Evolutionary conservation across 2,113 vertebrate species (phyloP).

Genomic region (Theropithecus gelada): DNA sequence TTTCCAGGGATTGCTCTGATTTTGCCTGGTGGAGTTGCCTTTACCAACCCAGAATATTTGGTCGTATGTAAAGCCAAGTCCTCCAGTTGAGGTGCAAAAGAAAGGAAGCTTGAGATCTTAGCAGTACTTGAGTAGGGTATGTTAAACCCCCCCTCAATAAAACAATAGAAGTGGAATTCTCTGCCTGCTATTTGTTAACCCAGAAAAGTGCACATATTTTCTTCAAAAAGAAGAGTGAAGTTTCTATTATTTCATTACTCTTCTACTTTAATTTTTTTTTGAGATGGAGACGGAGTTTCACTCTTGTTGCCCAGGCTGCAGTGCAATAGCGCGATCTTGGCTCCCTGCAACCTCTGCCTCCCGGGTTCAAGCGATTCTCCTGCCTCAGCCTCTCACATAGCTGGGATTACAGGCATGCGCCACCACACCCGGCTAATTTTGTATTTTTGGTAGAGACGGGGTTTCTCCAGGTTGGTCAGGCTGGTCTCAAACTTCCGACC

Average conservation of each 20-base stretch:
- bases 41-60: neutral
- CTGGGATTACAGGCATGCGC: no score
- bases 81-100: neutral
- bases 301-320: no score
- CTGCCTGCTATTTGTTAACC: neutral
- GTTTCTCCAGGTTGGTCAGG: no score
- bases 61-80: neutral
- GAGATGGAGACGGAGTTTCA: no score
- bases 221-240: neutral
- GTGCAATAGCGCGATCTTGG: no score
- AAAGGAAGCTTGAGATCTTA: neutral
- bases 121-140: neutral
- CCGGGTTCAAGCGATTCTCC: no score
- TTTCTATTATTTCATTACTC: neutral
- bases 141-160: neutral
- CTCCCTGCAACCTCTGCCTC: no score
- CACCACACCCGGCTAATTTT: no score
- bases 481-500: no score
- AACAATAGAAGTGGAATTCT: neutral
- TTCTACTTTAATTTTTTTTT: neutral
- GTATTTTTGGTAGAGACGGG: no score
- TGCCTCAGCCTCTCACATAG: no score
- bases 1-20: conserved; percentile 22
- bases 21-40: neutral
- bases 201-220: neutral